These are phyloP conservation scores for Formica aserva DNA, from an alignment of 2,888 invertebrate genomes.

Conservation along the genomic window DNA sequence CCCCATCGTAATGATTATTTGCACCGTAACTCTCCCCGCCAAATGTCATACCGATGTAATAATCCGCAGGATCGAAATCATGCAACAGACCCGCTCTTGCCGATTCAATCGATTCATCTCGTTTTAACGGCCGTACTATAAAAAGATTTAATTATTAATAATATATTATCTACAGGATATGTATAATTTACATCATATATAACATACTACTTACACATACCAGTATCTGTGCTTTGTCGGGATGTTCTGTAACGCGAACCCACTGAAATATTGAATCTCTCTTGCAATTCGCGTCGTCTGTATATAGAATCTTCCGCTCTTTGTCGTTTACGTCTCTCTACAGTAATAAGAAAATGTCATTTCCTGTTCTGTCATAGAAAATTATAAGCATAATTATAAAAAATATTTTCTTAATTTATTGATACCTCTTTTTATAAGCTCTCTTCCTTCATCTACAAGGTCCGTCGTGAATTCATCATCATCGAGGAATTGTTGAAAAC, in stretches of 20 bases:
- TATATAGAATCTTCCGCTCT: conserved; percentile 92
- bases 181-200: not conserved
- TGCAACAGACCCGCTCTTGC: conserved; percentile 92
- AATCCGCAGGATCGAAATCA: conserved; percentile 91
- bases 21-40: conserved; percentile 81
- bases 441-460: conserved; percentile 96
- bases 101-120: conserved; percentile 89
- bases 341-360: conserved; percentile 14
- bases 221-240: conserved; percentile 86
- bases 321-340: conserved; percentile 93
- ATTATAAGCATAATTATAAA: not conserved
- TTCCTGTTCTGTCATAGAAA: not conserved
- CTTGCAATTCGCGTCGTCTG: conserved; percentile 91
- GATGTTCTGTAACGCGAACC: conserved; percentile 84
- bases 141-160: conserved; percentile 6
- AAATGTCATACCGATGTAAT: conserved; percentile 87
- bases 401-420: not conserved
- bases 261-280: conserved; percentile 87
- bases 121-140: conserved; percentile 86
- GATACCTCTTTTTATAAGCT: conserved; percentile 94
- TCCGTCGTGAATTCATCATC: conserved; percentile 97
- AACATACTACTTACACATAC: conserved; percentile 77
- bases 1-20: conserved; percentile 80
- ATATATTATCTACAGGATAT: not conserved
- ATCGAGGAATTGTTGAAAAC: conserved; percentile 98